Base-by-base conservation (phyloP, 1,140 invertebrate species). In the Phocides pigmalion region DNA sequence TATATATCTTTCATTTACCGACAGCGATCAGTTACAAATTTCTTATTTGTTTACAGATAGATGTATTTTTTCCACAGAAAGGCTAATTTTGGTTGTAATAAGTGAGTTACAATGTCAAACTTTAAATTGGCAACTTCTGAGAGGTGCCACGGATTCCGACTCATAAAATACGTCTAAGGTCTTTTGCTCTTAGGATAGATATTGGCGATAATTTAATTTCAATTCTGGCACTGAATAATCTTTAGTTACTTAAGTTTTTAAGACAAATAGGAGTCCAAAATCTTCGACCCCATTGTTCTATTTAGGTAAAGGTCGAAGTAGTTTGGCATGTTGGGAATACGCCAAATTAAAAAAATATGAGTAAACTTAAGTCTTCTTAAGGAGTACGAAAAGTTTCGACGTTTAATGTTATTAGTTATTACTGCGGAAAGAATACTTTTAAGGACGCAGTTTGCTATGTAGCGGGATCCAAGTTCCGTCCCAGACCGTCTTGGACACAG, bases 251-350 rank as follows among this genome's bases (percentile, higher is more conserved):
- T 15, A 8, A 3, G 50, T n/a, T 37, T 37, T 37, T 19, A 53
- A 37, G 35, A 53, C 50, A 53, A 53, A 53, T 37, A 39, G 37
- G 32, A 53, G n/a, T 20, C 16, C 50, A 53, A 51, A 51, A 51
- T 53, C 17, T 53, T 37, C 37, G 50, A 53, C 50, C 50, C 32
- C 50, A 37, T 37, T 35, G 32, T 12, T 53, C 0, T 53, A 53
- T 53, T 53, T 53, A 53, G 50, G 50, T 53, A 53, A 17, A 37
- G 50, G 50, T 17, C 32, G 25, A 37, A 32, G 1, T 37, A 14
- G 44, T 19, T 19, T 8, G n/a, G n/a, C 50, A 53, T 53, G 32
- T 53, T 53, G 50, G 50, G 32, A 37, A 37, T 19, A 37, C 32
- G 50, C 50, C 50, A 53, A 35, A 53, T 53, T 14, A 19, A 37